These are phyloP conservation scores for Drosophila atroscutellata DNA, from an alignment of 2,888 invertebrate species.

Conservation along the genomic window DNA sequence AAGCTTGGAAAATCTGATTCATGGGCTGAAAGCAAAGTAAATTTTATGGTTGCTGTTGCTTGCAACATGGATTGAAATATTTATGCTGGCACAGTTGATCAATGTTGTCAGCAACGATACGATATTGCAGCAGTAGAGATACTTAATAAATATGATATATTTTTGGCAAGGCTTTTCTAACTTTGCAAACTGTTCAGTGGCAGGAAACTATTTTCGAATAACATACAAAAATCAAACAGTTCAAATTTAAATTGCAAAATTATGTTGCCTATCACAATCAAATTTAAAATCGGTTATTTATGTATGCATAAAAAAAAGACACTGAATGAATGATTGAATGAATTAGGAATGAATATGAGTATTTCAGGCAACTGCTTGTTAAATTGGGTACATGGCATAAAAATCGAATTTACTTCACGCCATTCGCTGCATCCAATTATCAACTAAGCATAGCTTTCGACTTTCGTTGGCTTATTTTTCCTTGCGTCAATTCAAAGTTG, in stretches of 20 bases:
- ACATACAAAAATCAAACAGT: neutral
- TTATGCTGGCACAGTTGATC: conserved; percentile 13
- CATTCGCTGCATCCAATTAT: conserved; percentile 27
- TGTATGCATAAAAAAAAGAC: neutral
- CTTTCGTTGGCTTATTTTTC: neutral
- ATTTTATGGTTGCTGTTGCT: conserved; percentile 6
- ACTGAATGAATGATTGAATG: neutral
- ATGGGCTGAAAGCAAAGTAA: conserved; percentile 13
- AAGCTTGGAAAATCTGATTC: conserved; percentile 28
- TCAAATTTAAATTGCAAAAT: too few relatives aligned
- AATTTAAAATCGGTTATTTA: neutral
- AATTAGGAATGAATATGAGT: neutral
- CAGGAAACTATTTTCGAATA: neutral
- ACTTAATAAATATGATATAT: neutral
- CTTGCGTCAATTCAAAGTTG: conserved; percentile 13
- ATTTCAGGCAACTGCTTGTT: neutral
- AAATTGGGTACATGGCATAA: neutral
- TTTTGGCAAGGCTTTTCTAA: neutral
- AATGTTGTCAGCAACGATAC: conserved; percentile 9
- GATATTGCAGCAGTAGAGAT: neutral
- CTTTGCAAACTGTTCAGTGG: too few relatives aligned
- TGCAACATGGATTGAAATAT: conserved; percentile 5
- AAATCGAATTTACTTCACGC: conserved; percentile 9
- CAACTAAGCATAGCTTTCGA: conserved; percentile 11
- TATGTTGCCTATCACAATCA: too few relatives aligned